Base-by-base conservation (phyloP, 2,888 invertebrate species). In the Apodemia duryi region DNA sequence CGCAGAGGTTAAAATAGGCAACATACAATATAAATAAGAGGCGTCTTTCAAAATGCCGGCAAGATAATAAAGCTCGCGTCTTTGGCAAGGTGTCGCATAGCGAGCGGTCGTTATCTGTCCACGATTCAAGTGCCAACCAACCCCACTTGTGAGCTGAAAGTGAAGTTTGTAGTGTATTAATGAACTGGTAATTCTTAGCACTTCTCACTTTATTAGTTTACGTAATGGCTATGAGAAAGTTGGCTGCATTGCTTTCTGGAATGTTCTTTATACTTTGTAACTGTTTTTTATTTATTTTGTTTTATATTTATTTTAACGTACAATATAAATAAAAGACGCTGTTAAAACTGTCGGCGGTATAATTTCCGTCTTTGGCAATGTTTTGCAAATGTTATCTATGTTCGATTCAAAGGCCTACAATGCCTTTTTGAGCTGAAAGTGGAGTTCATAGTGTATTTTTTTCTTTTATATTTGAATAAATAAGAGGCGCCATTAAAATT, bases 31-130 rank as follows among this genome's bases (percentile, higher is more conserved):
- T 46, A 46, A 41, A 61, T 61, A 61, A 60, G 6, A 29, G 13
- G 38, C 61, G n/a, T 38, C 32, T 32, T 38, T 11, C 21, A 43
- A 62, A 62, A 46, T 62, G 62, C 49, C 49, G 46, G 28, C 62
- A 49, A n/a, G 13, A 43, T 62, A 62, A 62, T 62, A 49, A 49
- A 43, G 49, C 62, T 49, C 29, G 43, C 28, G 13, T 61, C 38
- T 46, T 46, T 61, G 60, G n/a, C 61, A 13, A 61, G 64, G 64
- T 64, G 64, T 49, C 64, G 60, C 21, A 29, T 60, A 46, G 64
- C 60, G n/a, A 60, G 21, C 38, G 61, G 38, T 49, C 51, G 61
- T 49, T 61, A 64, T 64, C 61, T 9, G n/a, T 28, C 41, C 41
- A 41, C 10, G 49, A 21, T 32, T 64, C 43, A 64, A 64, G 60